These are phyloP conservation scores for Spodoptera picta DNA, from an alignment of 2,888 invertebrate genomes.

Conservation along the genomic window DNA sequence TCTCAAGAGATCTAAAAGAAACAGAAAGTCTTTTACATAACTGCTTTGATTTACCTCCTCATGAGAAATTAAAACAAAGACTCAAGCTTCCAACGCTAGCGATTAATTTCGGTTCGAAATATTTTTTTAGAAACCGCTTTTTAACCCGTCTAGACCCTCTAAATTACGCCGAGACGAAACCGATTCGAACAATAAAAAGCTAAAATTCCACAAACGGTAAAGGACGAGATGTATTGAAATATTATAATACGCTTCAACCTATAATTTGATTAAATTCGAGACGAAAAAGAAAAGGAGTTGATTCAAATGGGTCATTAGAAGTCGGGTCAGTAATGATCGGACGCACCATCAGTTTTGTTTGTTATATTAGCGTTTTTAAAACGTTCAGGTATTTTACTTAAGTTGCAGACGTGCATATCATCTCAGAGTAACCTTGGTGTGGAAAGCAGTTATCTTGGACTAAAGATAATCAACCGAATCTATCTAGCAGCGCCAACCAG, in stretches of 20 bases:
- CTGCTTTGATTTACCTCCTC: constrained; percentile 21
- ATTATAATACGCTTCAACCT: constrained; percentile 87
- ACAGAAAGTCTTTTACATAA: constrained; percentile 17
- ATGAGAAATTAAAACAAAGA: constrained; percentile 48
- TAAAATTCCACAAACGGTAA: constrained; percentile 86
- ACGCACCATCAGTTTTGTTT: constrained; percentile 80
- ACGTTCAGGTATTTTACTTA: constrained; percentile 73
- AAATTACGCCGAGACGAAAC: constrained; percentile 81
- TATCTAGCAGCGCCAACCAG: too few species aligned
- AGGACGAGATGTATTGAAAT: constrained; percentile 85
- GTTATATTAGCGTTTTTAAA: constrained; percentile 74
- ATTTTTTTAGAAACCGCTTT: constrained; percentile 61
- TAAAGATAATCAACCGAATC: too few species aligned
- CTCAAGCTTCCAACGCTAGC: constrained; percentile 55
- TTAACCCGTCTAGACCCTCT: constrained; percentile 81
- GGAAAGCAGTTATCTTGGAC: too few species aligned
- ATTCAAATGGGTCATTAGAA: constrained; percentile 86
- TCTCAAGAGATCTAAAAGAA: neutral
- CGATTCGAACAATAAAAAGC: constrained; percentile 85
- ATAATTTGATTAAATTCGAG: constrained; percentile 88
- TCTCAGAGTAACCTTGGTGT: too few species aligned
- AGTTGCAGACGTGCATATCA: constrained; percentile 4
- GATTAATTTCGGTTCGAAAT: constrained; percentile 60
- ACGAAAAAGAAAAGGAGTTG: constrained; percentile 82
- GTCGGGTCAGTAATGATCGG: constrained; percentile 86